Conservation (phyloP, 2,113 vertebrate species). For the Campylorhamphus procurvoides region DNA sequence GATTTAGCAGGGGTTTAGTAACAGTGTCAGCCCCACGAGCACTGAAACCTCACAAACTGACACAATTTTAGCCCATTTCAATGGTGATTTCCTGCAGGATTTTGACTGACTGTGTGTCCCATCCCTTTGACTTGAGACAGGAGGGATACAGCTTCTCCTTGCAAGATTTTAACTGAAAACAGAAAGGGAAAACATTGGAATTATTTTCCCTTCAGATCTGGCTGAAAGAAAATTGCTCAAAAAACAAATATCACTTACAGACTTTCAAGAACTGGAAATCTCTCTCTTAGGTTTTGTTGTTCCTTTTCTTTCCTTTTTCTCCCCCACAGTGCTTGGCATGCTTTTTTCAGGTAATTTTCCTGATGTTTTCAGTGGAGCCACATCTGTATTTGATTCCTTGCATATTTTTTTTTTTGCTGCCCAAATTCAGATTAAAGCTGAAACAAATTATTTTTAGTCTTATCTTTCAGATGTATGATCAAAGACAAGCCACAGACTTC, state of each 20-base stretch:
- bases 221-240: not conserved
- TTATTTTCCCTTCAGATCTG: not conserved
- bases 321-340: not conserved
- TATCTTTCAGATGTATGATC: not conserved
- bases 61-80: not conserved
- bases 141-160: not conserved
- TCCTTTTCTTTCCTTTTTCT: not conserved
- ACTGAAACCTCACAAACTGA: not conserved
- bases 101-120: not conserved
- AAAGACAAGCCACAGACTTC: not conserved
- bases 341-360: not conserved
- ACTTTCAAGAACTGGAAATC: not conserved
- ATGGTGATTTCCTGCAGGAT: not conserved
- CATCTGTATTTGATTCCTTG: not conserved
- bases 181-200: not conserved
- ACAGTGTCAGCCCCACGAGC: not conserved
- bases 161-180: not conserved
- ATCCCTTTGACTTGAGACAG: not conserved
- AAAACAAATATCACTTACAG: accelerated
- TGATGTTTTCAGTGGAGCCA: not conserved
- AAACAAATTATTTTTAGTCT: not conserved
- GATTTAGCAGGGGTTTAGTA: not conserved
- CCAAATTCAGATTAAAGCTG: not conserved
- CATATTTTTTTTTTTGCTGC: not conserved
- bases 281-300: not conserved